Evolutionary conservation across 2,797 vertebrate genomes (phyloP), one percentile per base, ranked within the genome.

Genomic region (Siniperca scherzeri): DNA sequence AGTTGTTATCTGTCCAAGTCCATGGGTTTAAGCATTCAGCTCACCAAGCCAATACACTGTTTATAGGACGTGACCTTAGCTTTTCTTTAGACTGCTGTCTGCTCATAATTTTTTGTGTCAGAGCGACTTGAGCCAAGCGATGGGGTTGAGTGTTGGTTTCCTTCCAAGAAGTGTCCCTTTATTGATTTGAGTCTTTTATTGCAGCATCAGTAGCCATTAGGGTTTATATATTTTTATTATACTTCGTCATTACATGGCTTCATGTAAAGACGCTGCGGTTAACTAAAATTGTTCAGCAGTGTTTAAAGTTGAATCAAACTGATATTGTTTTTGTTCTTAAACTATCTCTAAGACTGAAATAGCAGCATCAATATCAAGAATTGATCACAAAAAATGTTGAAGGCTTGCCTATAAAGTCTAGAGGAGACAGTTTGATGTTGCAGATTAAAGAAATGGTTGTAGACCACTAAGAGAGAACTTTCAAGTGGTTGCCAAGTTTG

Each of bases 141-240:
- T 70, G 81, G 78, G 67, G 59, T 55, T 81, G 62, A 87, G 70
- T 13, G 64, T 86, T 93, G 93, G 92, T 89, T 70, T 86, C 56
- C 60, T 46, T 85, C 93, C 93, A 93, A 90, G 40, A 91, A 87
- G 65, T 84, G 73, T 86, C 72, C 69, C 36, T 72, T 84, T 89
- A 94, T 93, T 89, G 88, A 93, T 93, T 77, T 77, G 52, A 88
- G 52, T 80, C 76, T 90, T 91, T 94, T 89, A 93, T 88, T 92
- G 88, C 84, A 82, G 65, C 84, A 89, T 92, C 87, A 92, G 77
- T 76, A 78, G 70, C 82, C 79, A 89, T 90, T 74, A 83, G 71
- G 22, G 25, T 12, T 89, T 80, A 80, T 77, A 75, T 74, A 60
- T 65, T 91, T 90, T 87, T 86, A 77, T 89, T 71, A 53, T 67